Conservation (phyloP, 2,113 vertebrate species). For the Sceloporus undulatus region DNA sequence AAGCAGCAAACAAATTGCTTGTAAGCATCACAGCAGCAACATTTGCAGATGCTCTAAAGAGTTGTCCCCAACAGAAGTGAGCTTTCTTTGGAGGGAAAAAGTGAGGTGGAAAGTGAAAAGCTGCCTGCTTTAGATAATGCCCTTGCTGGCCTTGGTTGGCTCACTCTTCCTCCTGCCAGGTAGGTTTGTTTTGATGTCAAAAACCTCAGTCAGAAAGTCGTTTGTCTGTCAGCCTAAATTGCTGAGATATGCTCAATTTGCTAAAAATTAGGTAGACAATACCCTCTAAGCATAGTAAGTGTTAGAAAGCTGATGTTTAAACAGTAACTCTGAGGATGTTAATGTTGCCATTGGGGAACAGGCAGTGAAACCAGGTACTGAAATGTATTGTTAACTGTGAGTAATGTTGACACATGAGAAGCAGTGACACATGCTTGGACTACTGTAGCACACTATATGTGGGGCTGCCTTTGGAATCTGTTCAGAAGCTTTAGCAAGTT, state of each 20-base stretch:
- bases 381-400: background rate
- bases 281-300: background rate
- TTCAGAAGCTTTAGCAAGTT: too few relatives aligned
- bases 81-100: background rate
- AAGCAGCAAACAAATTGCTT: conserved; percentile 8
- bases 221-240: background rate
- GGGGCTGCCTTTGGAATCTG: too few relatives aligned
- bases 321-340: background rate
- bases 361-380: too few relatives aligned
- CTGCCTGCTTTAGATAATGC: background rate
- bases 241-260: background rate
- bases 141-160: background rate
- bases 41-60: background rate
- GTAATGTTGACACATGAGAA: background rate
- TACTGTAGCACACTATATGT: too few relatives aligned
- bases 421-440: too few relatives aligned
- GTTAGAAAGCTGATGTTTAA: background rate
- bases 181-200: background rate
- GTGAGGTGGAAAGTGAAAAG: too few relatives aligned
- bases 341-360: too few relatives aligned
- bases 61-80: background rate
- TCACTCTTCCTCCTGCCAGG: conserved; percentile 13
- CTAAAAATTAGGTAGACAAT: background rate
- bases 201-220: background rate
- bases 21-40: background rate